Percentiles rank a stretch among this genome's conserved stretches.
phyloP scores from a whole-genome alignment of 2,113 vertebrate species.

The Cariama cristata region DNA sequence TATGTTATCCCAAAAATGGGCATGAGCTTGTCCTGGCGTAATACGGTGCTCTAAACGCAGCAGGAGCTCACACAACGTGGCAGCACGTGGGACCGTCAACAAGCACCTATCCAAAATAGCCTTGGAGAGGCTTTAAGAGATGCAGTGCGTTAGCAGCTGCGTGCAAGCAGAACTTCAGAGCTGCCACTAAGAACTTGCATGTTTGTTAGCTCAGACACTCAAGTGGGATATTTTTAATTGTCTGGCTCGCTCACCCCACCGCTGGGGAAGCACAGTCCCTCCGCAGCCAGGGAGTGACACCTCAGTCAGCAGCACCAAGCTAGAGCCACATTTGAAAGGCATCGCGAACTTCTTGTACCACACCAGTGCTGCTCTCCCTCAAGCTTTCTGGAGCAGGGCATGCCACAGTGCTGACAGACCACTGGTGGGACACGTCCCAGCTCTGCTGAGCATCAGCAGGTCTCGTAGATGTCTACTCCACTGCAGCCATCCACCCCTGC shows the following conservation, averaged over 20 bases:
- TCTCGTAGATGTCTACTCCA: fast-evolving
- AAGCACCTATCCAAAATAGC: not conserved
- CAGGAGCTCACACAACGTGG: not conserved
- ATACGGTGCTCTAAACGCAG: not conserved
- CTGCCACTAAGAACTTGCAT: fast-evolving
- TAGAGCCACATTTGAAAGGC: not conserved
- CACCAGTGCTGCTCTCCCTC: not conserved
- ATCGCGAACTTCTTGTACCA: not conserved
- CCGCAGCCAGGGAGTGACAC: not conserved
- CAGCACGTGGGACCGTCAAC: not conserved
- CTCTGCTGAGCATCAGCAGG: not conserved
- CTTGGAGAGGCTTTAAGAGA: not conserved
- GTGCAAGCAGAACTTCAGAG: not conserved
- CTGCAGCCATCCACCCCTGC: not conserved
- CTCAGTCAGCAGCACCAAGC: not conserved
- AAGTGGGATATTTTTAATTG: not conserved
- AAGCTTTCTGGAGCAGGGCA: not conserved
- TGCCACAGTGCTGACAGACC: not conserved
- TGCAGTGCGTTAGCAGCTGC: not conserved
- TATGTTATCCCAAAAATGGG: not conserved
- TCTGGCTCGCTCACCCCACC: not conserved
- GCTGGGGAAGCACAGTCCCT: not conserved
- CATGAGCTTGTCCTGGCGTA: not conserved
- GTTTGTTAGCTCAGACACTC: not conserved
- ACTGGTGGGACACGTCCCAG: no score